Conservation (phyloP, 2,888 invertebrate genomes). For the Synanthedon vespiformis region DNA sequence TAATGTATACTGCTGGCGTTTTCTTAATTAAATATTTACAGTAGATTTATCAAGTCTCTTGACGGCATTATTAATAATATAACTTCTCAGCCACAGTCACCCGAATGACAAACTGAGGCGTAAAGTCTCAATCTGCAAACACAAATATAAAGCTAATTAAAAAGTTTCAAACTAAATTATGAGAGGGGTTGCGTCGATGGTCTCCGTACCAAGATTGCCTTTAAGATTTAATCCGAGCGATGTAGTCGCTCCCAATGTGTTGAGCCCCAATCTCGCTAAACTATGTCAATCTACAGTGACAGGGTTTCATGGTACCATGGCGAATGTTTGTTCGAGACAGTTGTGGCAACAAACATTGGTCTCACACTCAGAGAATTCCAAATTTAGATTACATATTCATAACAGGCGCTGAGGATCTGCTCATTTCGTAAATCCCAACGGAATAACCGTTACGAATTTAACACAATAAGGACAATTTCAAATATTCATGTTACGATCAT, state of each 20-base stretch:
- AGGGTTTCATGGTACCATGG: constrained; percentile 43
- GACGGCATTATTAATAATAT: constrained; percentile 52
- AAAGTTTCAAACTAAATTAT: constrained; percentile 71
- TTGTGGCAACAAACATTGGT: constrained; percentile 60
- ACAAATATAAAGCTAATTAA: constrained; percentile 72
- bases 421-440: constrained; percentile 51
- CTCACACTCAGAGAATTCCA: constrained; percentile 63
- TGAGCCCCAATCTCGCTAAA: constrained; percentile 14
- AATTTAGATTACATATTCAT: constrained; percentile 69
- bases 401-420: constrained; percentile 53
- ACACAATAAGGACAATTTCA: not conserved
- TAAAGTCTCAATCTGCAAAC: constrained; percentile 69
- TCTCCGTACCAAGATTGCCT: constrained; percentile 62
- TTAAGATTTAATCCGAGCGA: constrained; percentile 58
- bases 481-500: not conserved
- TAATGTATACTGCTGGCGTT: too few species aligned
- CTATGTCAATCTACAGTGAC: constrained; percentile 5
- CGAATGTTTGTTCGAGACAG: constrained; percentile 52
- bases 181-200: constrained; percentile 64
- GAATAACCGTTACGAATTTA: constrained; percentile 34
- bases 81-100: constrained; percentile 55
- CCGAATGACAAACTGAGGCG: constrained; percentile 57
- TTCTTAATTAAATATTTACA: not conserved
- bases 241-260: constrained; percentile 45
- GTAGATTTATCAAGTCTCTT: not conserved